A percentile compares a stretch with the other conserved stretches of the same genome.
Evolutionary conservation across 2,797 vertebrate species (phyloP).

Genomic region (Oreochromis grahami): DNA sequence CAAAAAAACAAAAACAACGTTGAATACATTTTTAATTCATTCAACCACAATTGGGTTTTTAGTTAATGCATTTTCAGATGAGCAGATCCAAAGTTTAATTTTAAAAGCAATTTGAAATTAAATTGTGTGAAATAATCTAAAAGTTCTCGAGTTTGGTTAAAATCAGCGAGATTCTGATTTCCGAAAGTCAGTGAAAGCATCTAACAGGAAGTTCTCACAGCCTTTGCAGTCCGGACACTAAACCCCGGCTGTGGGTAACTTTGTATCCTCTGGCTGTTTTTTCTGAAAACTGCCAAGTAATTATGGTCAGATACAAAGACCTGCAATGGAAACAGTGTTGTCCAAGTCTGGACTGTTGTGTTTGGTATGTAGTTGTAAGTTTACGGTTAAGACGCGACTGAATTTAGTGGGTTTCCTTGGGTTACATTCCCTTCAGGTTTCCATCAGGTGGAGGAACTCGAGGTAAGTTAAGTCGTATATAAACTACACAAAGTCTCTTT

Average conservation of each 20-base stretch:
- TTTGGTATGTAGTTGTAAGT: background rate
- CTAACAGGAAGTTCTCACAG: conserved; percentile 35
- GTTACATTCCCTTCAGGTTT: background rate
- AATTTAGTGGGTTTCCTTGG: background rate
- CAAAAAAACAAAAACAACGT: background rate
- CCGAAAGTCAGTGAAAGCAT: conserved; percentile 25
- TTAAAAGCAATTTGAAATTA: background rate
- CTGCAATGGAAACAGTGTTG: background rate
- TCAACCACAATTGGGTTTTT: background rate
- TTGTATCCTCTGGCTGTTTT: background rate
- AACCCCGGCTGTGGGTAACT: background rate
- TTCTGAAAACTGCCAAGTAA: background rate
- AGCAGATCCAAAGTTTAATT: background rate
- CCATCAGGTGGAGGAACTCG: background rate
- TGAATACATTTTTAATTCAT: background rate
- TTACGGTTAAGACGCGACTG: background rate
- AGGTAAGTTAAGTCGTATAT: conserved; percentile 3
- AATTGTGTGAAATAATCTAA: background rate
- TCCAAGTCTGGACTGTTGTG: background rate
- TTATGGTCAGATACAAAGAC: background rate
- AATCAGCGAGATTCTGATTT: background rate
- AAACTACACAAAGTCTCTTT: background rate
- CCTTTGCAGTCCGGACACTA: background rate
- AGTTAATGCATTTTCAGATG: background rate
- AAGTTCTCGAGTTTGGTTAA: background rate